Conservation (phyloP, 2,113 vertebrate species). For the Lampris incognitus region DNA sequence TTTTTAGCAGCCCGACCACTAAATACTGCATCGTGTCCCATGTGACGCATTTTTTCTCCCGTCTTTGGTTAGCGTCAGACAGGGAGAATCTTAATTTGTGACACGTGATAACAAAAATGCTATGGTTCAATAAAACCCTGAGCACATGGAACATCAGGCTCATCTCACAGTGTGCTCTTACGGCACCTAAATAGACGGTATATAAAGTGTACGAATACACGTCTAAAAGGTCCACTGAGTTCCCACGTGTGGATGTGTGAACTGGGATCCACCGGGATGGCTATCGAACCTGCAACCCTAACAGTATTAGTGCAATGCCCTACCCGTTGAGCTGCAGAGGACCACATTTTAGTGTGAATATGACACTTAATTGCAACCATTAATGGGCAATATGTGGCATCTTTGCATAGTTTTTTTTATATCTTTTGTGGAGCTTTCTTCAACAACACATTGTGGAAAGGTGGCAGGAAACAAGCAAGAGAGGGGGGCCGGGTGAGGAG, state of each 20-base stretch:
- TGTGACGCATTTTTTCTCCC: constrained; percentile 41
- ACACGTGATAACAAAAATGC: constrained; percentile 32
- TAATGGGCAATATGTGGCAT: not conserved
- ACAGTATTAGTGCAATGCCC: too few species aligned
- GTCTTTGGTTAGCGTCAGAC: constrained; percentile 38
- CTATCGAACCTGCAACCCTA: too few species aligned
- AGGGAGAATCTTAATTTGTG: constrained; percentile 44
- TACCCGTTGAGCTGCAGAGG: too few species aligned
- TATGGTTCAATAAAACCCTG: constrained; percentile 19
- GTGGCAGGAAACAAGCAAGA: not conserved
- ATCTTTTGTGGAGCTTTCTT: not conserved
- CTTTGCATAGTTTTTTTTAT: too few species aligned
- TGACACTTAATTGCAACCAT: not conserved
- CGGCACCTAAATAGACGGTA: not conserved
- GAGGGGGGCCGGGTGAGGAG: too few species aligned
- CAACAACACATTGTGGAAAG: not conserved
- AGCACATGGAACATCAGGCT: not conserved
- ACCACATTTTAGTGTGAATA: not conserved
- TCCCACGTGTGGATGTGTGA: too few species aligned
- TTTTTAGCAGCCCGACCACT: constrained; percentile 72
- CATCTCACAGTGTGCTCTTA: not conserved
- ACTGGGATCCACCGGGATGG: too few species aligned
- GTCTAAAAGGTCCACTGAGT: too few species aligned
- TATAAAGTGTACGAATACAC: too few species aligned
- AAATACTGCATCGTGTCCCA: constrained; percentile 70